phyloP scores from a whole-genome alignment of 2,888 invertebrate genomes.

The Lithophane socia region DNA sequence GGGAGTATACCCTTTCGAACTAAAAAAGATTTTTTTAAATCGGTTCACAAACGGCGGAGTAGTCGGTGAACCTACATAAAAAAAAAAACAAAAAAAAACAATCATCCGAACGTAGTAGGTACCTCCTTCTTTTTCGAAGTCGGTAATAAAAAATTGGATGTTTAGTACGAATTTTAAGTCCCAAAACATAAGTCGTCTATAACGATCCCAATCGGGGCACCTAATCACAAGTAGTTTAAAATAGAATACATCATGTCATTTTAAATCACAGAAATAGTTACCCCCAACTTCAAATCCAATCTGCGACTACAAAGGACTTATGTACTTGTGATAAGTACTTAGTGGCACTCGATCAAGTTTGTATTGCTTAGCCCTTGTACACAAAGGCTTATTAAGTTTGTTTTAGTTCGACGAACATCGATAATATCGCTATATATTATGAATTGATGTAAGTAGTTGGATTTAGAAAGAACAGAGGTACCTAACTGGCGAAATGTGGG shows the following conservation, averaged over 20 bases:
- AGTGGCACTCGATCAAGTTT: constrained; percentile 11
- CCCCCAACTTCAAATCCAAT: constrained; percentile 33
- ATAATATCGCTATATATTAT: constrained; percentile 3
- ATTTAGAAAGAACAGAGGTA: neutral
- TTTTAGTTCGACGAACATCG: constrained; percentile 11
- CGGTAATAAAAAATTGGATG: too few species aligned
- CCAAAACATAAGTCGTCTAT: too few species aligned
- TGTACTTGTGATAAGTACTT: constrained; percentile 28
- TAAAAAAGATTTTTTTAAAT: too few species aligned
- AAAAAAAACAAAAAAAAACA: too few species aligned
- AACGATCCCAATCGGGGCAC: neutral
- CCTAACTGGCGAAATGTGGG: too few species aligned
- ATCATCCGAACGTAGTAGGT: too few species aligned
- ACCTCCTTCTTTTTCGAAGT: too few species aligned
- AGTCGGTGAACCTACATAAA: too few species aligned
- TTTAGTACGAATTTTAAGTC: too few species aligned
- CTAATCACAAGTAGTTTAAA: neutral
- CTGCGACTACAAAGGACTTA: constrained; percentile 18
- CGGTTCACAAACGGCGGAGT: too few species aligned
- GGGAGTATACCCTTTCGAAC: too few species aligned
- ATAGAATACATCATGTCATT: neutral
- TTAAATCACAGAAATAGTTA: constrained; percentile 9
- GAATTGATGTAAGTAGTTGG: neutral
- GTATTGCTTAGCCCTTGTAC: constrained; percentile 13
- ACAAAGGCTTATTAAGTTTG: constrained; percentile 27